Evolutionary conservation across 2,113 vertebrate species (phyloP).

Genomic region (Grus americana): DNA sequence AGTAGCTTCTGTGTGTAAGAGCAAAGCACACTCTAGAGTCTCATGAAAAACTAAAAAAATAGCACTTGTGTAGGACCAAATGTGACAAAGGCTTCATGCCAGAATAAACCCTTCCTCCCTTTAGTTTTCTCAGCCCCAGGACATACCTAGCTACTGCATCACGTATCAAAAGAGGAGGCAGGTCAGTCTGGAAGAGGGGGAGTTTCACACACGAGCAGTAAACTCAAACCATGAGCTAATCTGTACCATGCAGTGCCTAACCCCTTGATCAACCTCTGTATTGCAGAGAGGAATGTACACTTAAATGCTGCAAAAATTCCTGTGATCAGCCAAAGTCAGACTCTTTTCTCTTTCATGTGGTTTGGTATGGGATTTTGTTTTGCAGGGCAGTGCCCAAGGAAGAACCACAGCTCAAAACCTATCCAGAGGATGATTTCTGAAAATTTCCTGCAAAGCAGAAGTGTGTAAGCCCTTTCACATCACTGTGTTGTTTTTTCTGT

Average conservation of each 20-base stretch:
- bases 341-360: background rate
- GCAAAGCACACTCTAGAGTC: background rate
- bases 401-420: background rate
- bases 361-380: background rate
- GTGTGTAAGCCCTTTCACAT: background rate
- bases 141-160: background rate
- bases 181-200: background rate
- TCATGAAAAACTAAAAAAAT: background rate
- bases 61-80: background rate
- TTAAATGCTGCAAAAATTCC: background rate
- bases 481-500: background rate
- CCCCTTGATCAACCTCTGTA: background rate
- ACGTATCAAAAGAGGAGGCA: background rate
- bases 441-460: background rate
- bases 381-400: background rate
- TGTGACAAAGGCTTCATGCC: background rate
- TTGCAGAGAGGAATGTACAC: background rate
- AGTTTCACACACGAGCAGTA: background rate
- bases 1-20: background rate
- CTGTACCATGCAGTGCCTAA: background rate
- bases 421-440: background rate
- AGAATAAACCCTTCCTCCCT: background rate
- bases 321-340: background rate
- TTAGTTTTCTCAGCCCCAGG: background rate
- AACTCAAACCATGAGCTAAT: background rate